Conservation (phyloP, 2,797 vertebrate genomes). For the Sebastes matsubarae region DNA sequence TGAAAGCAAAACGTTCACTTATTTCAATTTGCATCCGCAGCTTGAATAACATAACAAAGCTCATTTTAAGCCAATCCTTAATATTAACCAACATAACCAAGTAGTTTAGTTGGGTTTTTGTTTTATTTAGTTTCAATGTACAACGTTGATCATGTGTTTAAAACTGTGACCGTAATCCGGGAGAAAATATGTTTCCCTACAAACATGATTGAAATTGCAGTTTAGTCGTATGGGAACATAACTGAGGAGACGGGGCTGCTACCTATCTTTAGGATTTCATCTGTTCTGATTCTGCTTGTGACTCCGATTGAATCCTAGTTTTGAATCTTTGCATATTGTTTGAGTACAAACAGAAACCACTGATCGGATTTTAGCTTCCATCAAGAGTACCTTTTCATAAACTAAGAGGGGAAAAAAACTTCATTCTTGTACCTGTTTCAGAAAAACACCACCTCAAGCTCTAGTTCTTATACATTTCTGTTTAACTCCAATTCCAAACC, state of each 20-base stretch:
- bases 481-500: background rate
- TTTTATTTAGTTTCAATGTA: no score
- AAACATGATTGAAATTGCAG: no score
- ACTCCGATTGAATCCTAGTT: background rate
- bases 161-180: no score
- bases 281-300: background rate
- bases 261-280: background rate
- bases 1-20: background rate
- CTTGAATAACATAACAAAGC: no score
- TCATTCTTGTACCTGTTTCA: no score
- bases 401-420: background rate
- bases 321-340: background rate
- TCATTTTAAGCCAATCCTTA: background rate
- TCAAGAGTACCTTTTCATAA: background rate
- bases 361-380: background rate
- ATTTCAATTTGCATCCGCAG: background rate
- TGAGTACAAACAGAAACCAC: background rate
- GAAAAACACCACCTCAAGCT: background rate
- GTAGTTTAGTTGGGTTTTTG: no score
- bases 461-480: background rate
- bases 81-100: background rate
- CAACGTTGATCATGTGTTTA: no score
- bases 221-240: no score
- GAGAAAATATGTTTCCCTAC: no score
- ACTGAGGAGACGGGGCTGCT: no score